Base-by-base conservation (phyloP, 2,888 invertebrate genomes). In the Lepidocyrtinus sp. region DNA sequence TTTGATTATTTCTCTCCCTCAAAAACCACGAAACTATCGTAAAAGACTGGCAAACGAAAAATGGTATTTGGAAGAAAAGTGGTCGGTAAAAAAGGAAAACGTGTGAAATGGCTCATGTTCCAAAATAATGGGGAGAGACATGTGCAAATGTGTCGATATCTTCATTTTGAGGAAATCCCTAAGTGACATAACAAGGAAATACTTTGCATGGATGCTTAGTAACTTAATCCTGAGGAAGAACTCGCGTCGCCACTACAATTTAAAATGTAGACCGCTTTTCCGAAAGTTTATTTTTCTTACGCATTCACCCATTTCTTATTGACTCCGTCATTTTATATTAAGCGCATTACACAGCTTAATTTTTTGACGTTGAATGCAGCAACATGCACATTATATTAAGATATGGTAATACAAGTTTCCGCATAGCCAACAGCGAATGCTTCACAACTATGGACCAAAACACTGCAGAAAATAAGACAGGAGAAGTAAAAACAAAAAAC, bases 71-170 rank as follows among this genome's bases (percentile, higher is more conserved):
- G 64, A 67, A 21, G 36, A 21, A n/a, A 3, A 19, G 27, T 61
- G 27, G 59, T 1, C 19, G 5, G 17, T 17, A 5, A 22, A 26
- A 22, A 50, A 27, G 26, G 72, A 50, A 64, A 74, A 46, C 59
- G 70, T 76, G 75, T 65, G 74, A 71, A 72, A 78, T 78, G 67
- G 73, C 73, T 69, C 78, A 78, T 78, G 78, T 78, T 68, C 78
- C 78, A 78, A 50, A 63, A 78, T 78, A 78, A 78, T 78, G 78
- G 73, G 64, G 21, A 65, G 65, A 55, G 74, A 74, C 74, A 59
- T 74, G 65, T 72, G 74, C 64, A 65, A 74, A 74, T 74, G 74
- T 74, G 74, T 59, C 74, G 65, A 74, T 74, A 46, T 74, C 24
- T 19, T 50, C 50, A 22, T 69, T 69, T 70, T 70, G 7, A 26